A percentile compares a stretch with the other conserved stretches of the same genome.
Evolutionary conservation across 2,113 vertebrate genomes (phyloP).

Genomic region (Crocuta crocuta): DNA sequence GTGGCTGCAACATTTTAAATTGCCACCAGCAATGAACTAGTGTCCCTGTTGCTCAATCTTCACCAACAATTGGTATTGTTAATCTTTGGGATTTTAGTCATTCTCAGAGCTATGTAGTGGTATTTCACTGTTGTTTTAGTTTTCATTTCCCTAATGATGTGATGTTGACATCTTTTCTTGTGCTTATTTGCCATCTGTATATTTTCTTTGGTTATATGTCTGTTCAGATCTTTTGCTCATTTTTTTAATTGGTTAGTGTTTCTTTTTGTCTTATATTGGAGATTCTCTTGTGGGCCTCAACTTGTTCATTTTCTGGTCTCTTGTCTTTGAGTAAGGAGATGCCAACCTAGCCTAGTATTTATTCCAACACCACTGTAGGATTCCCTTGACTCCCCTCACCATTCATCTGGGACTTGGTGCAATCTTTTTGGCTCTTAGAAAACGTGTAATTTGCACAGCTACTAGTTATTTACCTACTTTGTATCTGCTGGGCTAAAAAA

Average conservation of each 20-base stretch:
- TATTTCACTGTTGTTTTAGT: neutral
- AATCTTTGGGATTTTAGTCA: neutral
- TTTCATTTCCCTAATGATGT: neutral
- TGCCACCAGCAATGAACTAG: neutral
- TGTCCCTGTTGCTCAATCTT: neutral
- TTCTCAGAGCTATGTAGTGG: neutral
- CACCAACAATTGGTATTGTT: neutral
- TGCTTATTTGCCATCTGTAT: neutral
- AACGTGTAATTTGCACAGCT: neutral
- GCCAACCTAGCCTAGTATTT: neutral
- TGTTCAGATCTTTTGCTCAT: neutral
- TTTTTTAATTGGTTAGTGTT: neutral
- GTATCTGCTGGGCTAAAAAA: neutral
- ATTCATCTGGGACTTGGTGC: neutral
- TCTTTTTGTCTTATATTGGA: neutral
- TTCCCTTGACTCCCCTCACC: neutral
- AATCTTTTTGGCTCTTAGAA: neutral
- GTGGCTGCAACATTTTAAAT: neutral
- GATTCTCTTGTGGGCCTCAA: neutral
- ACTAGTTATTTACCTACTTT: neutral
- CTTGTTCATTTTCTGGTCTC: neutral
- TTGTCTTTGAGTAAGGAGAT: neutral
- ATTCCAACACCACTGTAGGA: neutral
- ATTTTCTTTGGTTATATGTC: neutral
- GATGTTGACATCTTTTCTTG: neutral